Evolutionary conservation across 2,888 invertebrate species (phyloP), one percentile per base, ranked within the genome.

Genomic region (Elysia crispata): DNA sequence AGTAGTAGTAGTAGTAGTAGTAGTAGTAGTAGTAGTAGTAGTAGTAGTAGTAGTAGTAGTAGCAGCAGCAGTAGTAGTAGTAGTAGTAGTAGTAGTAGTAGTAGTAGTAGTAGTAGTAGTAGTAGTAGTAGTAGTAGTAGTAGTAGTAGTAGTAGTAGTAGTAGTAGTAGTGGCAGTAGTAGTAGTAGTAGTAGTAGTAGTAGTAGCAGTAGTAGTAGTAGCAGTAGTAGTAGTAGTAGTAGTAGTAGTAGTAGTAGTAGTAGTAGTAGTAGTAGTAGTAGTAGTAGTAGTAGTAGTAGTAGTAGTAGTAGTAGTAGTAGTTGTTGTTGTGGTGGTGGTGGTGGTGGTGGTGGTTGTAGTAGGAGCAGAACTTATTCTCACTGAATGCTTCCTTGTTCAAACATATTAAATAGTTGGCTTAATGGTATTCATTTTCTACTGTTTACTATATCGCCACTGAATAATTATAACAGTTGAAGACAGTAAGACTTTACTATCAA

Each of bases 51-150:
- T 54, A 54, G 13, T 54, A 54, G 13, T 54, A 54, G 13, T 54
- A 54, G 13, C 20, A 54, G 13, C 20, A 54, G 13, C 20, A 64
- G 64, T 64, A 64, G 64, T 64, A 64, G 64, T 64, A 64, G 64
- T 64, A 64, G 64, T 64, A 64, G 64, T 64, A 64, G 64, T 64
- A 64, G 64, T 64, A 64, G 64, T 64, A 64, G 64, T 64, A 64
- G 64, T 64, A 64, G 64, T 64, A 64, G 64, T 64, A 64, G 64
- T 64, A 64, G 64, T 64, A 64, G 64, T 64, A 64, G 64, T 64
- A 64, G 64, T 64, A 64, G 64, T 64, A 64, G 64, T 64, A 64
- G 64, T 64, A 64, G 64, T 64, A 64, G 64, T 64, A 64, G 64
- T 64, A 64, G 64, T 64, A 64, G 64, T 64, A 64, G 64, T 64